A percentile compares a stretch with the other conserved stretches of the same genome.
phyloP scores from a whole-genome alignment of 2,113 vertebrate species.

The Prochilodus magdalenae region DNA sequence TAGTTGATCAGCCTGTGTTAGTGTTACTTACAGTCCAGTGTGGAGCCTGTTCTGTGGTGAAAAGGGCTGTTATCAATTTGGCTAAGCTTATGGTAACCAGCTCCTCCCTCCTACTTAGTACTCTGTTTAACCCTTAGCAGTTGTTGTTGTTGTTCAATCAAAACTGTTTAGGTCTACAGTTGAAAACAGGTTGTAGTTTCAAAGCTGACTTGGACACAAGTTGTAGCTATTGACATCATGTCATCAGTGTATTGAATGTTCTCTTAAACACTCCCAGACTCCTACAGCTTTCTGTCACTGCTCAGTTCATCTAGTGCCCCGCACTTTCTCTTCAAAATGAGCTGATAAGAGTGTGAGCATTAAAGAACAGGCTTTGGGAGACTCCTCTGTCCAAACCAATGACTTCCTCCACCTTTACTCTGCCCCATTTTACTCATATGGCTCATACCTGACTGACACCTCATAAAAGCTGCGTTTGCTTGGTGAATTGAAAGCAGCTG shows the following conservation, averaged over 20 bases:
- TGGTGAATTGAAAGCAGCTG: constrained; percentile 57
- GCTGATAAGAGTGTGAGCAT: constrained; percentile 20
- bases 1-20: too few relatives aligned
- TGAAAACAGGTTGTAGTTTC: too few relatives aligned
- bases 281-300: not conserved
- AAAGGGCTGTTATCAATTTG: too few relatives aligned
- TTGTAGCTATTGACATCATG: not conserved
- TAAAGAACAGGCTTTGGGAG: not conserved
- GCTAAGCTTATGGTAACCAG: too few relatives aligned
- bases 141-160: too few relatives aligned
- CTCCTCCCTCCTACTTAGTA: too few relatives aligned
- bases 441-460: constrained; percentile 45
- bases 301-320: not conserved
- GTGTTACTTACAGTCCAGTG: too few relatives aligned
- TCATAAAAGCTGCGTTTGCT: constrained; percentile 48
- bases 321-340: not conserved
- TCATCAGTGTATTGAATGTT: not conserved
- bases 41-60: too few relatives aligned
- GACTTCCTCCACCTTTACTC: constrained; percentile 18
- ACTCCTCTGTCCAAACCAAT: constrained; percentile 8
- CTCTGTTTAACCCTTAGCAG: too few relatives aligned
- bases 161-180: too few relatives aligned
- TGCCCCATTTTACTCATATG: not conserved
- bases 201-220: not conserved
- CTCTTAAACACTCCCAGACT: not conserved